Conservation (phyloP, 64 coral and sea anemone species). For the Acropora tenuis region DNA sequence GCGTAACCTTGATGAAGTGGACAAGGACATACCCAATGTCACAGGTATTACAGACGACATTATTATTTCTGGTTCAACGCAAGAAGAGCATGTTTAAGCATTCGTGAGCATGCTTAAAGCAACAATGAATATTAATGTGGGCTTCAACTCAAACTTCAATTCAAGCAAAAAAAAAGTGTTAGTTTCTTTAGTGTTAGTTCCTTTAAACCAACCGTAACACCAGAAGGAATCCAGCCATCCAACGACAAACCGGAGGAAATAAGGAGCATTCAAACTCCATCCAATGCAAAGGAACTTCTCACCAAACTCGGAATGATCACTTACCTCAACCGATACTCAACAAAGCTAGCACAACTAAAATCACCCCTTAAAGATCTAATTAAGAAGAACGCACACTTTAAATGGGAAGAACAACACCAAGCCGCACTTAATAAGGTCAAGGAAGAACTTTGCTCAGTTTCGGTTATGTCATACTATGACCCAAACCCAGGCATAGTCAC, state of each 20-base stretch:
- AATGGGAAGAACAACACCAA: no score
- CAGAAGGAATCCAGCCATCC: constrained; percentile 50
- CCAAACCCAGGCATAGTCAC: no score
- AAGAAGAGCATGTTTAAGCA: constrained; percentile 35
- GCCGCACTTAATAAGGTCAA: no score
- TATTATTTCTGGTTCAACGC: constrained; percentile 26
- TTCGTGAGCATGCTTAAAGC: no score
- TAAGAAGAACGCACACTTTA: no score
- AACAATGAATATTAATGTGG: no score
- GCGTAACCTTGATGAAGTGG: constrained; percentile 20
- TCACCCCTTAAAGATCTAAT: constrained; percentile 44
- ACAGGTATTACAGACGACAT: constrained; percentile 54
- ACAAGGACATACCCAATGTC: constrained; percentile 39
- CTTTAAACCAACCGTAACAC: constrained; percentile 40
- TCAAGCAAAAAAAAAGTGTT: neutral
- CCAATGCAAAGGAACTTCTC: constrained; percentile 34
- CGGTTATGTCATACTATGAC: no score
- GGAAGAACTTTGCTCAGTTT: no score
- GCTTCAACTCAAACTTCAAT: no score
- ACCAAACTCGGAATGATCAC: constrained; percentile 61
- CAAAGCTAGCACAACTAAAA: constrained; percentile 42
- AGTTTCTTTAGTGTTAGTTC: constrained; percentile 71
- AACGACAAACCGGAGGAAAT: constrained; percentile 37
- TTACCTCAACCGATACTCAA: constrained; percentile 57
- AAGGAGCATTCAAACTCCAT: no score